Evolutionary conservation across 2,888 invertebrate genomes (phyloP).

Genomic region (Epistrophella euchroma): DNA sequence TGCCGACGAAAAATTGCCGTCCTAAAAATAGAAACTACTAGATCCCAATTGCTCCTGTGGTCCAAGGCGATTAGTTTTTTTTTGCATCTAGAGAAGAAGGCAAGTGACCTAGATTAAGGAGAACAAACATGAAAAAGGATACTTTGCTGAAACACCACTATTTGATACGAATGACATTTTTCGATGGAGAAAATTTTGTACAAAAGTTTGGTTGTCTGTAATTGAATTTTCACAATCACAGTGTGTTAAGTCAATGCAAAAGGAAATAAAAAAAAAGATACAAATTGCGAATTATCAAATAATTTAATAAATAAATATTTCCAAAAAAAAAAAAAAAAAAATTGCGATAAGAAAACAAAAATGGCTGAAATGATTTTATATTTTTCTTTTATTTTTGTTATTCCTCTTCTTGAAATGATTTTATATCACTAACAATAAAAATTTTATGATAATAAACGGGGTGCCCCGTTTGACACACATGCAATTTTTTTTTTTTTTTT

Average conservation of each 20-base stretch:
- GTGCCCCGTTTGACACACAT: not conserved
- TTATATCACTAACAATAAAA: not conserved
- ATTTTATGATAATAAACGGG: constrained; percentile 15
- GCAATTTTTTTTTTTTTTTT: not conserved
- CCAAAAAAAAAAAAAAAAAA: not conserved
- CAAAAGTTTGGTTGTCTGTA: too few species aligned
- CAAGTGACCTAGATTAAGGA: too few species aligned
- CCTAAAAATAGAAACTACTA: too few species aligned
- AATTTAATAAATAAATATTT: not conserved
- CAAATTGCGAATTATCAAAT: not conserved
- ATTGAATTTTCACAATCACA: not conserved
- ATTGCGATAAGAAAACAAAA: constrained; percentile 16
- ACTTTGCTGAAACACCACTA: too few species aligned
- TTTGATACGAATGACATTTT: too few species aligned
- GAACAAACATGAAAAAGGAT: too few species aligned
- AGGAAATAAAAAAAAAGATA: not conserved
- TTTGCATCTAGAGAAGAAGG: too few species aligned
- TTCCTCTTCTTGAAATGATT: constrained; percentile 13
- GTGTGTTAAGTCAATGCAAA: not conserved
- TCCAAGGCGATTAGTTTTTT: too few species aligned
- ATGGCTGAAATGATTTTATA: constrained; percentile 21
- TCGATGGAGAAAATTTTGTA: too few species aligned
- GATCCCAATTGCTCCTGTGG: too few species aligned
- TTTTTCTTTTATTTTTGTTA: too few species aligned
- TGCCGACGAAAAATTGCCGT: too few species aligned